phyloP scores from a whole-genome alignment of 2,797 vertebrate genomes.

The Melanotaenia parkinsoni region DNA sequence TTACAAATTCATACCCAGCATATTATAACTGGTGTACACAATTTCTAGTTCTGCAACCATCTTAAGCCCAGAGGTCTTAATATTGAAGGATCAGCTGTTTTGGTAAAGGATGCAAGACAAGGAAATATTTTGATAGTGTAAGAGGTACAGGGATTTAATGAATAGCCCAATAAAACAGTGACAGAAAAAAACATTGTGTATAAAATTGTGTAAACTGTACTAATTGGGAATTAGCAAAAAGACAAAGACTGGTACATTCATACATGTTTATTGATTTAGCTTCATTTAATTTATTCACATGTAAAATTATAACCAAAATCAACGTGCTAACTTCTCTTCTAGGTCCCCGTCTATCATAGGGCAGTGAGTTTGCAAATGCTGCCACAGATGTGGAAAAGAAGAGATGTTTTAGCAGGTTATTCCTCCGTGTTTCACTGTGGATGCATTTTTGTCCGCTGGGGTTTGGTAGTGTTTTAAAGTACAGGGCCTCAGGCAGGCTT shows the following conservation, averaged over 20 bases:
- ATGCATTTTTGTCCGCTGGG: constrained; percentile 19
- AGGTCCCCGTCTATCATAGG: not conserved
- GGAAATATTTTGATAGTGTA: not conserved
- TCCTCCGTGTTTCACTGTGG: constrained; percentile 19
- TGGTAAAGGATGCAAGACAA: not conserved
- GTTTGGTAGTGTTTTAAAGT: constrained; percentile 11
- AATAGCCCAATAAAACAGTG: not conserved
- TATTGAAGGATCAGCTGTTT: constrained; percentile 14
- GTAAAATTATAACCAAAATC: not conserved
- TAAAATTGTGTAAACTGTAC: not conserved
- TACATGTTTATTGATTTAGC: constrained; percentile 6
- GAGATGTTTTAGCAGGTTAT: constrained; percentile 16
- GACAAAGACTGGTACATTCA: not conserved
- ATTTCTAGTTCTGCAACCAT: constrained; percentile 22
- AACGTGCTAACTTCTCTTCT: constrained; percentile 2
- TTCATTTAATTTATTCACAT: not conserved
- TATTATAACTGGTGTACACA: not conserved
- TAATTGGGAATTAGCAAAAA: not conserved
- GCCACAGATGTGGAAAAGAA: constrained; percentile 2
- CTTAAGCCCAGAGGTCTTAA: constrained; percentile 6
- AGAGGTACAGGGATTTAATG: not conserved
- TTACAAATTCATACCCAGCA: constrained; percentile 34
- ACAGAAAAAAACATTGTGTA: not conserved
- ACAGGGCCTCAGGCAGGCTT: constrained; percentile 10
- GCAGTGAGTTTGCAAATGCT: not conserved